Evolutionary conservation across 2,888 invertebrate species (phyloP).

Genomic region (Smittia aterrima): DNA sequence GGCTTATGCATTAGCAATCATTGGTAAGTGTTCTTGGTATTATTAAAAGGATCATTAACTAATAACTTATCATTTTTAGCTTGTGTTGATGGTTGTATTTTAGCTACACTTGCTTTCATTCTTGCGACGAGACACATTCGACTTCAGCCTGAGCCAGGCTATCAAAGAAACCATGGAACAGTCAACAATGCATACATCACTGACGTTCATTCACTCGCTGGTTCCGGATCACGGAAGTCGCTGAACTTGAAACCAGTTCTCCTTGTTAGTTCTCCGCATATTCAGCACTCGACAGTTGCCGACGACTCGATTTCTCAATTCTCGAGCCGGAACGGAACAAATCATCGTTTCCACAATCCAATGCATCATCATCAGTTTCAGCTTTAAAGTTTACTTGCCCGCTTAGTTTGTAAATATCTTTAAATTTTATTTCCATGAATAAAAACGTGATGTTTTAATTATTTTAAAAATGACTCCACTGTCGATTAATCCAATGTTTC

Average conservation of each 20-base stretch:
- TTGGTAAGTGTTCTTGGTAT: constrained; percentile 55
- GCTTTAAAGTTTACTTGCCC: constrained; percentile 51
- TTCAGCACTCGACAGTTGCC: constrained; percentile 57
- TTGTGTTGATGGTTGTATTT: constrained; percentile 78
- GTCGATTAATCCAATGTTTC: neutral
- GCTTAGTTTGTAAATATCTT: constrained; percentile 26
- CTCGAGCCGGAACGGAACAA: constrained; percentile 63
- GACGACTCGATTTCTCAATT: constrained; percentile 78
- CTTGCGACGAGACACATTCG: constrained; percentile 85
- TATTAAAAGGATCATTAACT: constrained; percentile 1
- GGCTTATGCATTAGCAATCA: constrained; percentile 91
- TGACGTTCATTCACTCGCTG: constrained; percentile 79
- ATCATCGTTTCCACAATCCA: constrained; percentile 64
- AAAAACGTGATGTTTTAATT: constrained; percentile 7
- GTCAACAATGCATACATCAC: constrained; percentile 85
- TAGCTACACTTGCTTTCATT: constrained; percentile 89
- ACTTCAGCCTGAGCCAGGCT: constrained; percentile 75
- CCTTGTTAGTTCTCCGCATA: constrained; percentile 56
- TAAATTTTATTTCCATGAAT: neutral
- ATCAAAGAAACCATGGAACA: constrained; percentile 67
- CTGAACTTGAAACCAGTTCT: constrained; percentile 83
- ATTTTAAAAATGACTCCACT: neutral
- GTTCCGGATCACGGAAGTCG: constrained; percentile 74
- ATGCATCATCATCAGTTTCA: constrained; percentile 58
- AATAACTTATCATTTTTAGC: no score